A percentile compares a stretch with the other conserved stretches of the same genome.
Evolutionary conservation across 2,113 vertebrate species (phyloP).

Genomic region (Corapipo altera): DNA sequence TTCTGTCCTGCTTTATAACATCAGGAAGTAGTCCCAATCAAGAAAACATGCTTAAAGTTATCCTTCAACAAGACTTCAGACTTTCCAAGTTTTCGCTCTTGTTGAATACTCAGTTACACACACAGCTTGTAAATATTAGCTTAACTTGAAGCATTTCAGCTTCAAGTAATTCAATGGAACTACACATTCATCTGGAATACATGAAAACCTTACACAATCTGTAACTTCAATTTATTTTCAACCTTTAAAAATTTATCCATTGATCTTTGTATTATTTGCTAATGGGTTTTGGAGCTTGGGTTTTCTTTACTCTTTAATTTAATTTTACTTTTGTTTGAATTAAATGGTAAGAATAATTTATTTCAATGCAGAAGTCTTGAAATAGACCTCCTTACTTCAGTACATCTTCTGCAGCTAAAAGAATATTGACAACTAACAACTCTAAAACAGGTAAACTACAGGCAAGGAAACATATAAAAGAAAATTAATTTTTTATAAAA

Average conservation of each 20-base stretch:
- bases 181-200: neutral
- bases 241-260: neutral
- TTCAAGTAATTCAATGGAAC: neutral
- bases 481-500: neutral
- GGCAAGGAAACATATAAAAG: neutral
- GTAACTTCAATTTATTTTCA: neutral
- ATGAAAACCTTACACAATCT: neutral
- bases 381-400: neutral
- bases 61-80: neutral
- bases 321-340: neutral
- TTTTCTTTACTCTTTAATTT: constrained; percentile 1
- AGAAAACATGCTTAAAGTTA: neutral
- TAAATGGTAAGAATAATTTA: neutral
- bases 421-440: neutral
- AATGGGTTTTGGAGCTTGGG: neutral
- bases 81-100: neutral
- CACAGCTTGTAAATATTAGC: neutral
- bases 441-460: neutral
- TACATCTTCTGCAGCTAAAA: neutral
- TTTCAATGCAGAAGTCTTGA: neutral
- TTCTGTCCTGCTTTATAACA: neutral
- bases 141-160: neutral
- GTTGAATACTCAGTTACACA: neutral
- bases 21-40: neutral
- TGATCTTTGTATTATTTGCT: neutral